A percentile compares a stretch with the other conserved stretches of the same genome.
Conservation (phyloP, 2,113 vertebrate species). For the Andinoacara biseriatus region DNA sequence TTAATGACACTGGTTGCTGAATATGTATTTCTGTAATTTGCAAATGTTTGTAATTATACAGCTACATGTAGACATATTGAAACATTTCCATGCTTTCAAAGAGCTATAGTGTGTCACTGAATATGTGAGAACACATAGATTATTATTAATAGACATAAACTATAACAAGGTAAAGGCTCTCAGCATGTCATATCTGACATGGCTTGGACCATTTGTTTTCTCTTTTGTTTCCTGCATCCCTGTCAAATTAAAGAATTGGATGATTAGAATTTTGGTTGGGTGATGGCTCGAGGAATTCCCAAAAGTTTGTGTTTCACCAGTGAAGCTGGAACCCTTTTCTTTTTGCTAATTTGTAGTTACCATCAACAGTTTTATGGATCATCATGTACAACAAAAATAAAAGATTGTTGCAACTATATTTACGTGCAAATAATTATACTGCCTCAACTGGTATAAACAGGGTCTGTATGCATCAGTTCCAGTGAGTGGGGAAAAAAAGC, state of each 20-base stretch:
- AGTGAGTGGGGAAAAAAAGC: no score
- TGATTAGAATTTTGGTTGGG: background rate
- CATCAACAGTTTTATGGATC: no score
- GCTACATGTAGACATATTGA: constrained; percentile 14
- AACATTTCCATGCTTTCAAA: constrained; percentile 1
- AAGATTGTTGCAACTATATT: background rate
- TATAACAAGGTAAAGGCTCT: background rate
- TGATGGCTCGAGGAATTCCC: no score
- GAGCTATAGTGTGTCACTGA: background rate
- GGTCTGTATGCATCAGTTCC: no score
- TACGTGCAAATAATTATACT: background rate
- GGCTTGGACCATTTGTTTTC: background rate
- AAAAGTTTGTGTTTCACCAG: no score
- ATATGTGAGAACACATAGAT: background rate
- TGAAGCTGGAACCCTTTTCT: no score
- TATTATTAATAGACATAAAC: no score
- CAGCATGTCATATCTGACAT: background rate
- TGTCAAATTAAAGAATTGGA: background rate
- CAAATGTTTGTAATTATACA: constrained; percentile 43
- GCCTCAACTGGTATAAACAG: background rate
- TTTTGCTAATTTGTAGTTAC: no score
- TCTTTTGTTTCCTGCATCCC: background rate
- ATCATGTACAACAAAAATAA: background rate
- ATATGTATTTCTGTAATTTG: constrained; percentile 49
- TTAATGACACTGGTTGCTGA: constrained; percentile 49